Evolutionary conservation across 2,888 invertebrate genomes (phyloP).

Genomic region (Mythimna loreyi): DNA sequence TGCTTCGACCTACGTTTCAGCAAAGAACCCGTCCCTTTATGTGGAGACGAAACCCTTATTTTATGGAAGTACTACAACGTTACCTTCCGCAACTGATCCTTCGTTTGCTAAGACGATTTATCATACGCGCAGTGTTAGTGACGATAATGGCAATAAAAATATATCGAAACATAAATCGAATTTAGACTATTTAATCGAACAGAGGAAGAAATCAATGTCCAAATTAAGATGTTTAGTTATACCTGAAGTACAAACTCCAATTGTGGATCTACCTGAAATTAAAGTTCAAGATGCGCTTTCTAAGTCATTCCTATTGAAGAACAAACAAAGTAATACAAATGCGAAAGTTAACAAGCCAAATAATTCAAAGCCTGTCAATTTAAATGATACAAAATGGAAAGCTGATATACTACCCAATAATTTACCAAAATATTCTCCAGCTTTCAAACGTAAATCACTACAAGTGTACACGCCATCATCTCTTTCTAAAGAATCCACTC

Average conservation of each 20-base stretch:
- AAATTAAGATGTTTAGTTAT: conserved; percentile 97
- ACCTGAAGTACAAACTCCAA: conserved; percentile 93
- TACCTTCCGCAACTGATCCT: conserved; percentile 78
- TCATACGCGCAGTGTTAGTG: conserved; percentile 85
- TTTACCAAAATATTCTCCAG: conserved; percentile 95
- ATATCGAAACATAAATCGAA: conserved; percentile 91
- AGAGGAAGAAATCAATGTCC: conserved; percentile 95
- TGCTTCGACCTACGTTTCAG: conserved; percentile 68
- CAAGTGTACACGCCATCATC: conserved; percentile 91
- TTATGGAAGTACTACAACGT: conserved; percentile 86
- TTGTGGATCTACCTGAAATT: conserved; percentile 95
- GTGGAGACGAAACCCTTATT: conserved; percentile 82
- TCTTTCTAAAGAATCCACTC: conserved; percentile 87
- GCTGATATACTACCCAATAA: conserved; percentile 86
- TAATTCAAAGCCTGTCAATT: conserved; percentile 74
- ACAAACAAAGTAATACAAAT: conserved; percentile 75
- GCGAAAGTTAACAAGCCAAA: conserved; percentile 77
- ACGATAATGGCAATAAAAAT: conserved; percentile 83
- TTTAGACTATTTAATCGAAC: conserved; percentile 94
- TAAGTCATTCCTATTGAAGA: conserved; percentile 85
- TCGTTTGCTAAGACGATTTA: conserved; percentile 78
- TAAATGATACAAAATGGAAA: conserved; percentile 87
- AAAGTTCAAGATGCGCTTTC: conserved; percentile 92
- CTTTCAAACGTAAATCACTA: conserved; percentile 94
- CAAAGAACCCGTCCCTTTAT: conserved; percentile 68